These are phyloP conservation scores for Grus americana DNA, from an alignment of 2,113 vertebrate species.

Conservation along the genomic window DNA sequence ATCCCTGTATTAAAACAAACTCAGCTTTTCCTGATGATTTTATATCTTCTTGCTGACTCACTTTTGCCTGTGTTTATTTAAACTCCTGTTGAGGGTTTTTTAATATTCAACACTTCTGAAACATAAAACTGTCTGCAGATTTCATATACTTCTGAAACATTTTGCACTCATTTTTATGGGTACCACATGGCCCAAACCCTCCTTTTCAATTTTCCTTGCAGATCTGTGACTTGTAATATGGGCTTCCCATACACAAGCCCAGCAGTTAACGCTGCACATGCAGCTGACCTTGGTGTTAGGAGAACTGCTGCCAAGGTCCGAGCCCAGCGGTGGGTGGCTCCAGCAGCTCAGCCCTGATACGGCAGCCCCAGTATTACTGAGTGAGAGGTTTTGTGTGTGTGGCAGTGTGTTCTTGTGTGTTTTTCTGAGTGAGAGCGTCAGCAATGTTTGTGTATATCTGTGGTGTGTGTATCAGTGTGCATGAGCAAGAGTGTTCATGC, in stretches of 20 bases:
- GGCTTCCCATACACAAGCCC: background rate
- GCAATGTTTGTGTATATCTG: background rate
- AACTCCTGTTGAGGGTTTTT: conserved; percentile 10
- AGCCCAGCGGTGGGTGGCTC: too few relatives aligned
- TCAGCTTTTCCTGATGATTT: conserved; percentile 63
- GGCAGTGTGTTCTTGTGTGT: background rate
- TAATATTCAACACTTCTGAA: background rate
- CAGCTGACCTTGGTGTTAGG: too few relatives aligned
- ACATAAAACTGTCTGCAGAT: background rate
- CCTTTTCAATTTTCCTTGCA: background rate
- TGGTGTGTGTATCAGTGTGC: background rate
- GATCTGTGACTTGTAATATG: rapidly evolving
- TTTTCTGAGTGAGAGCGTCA: background rate
- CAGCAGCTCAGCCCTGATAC: too few relatives aligned
- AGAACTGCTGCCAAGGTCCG: too few relatives aligned
- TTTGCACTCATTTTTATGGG: background rate
- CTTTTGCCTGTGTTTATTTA: conserved; percentile 41
- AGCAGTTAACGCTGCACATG: too few relatives aligned
- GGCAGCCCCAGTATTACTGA: too few relatives aligned
- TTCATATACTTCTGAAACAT: background rate
- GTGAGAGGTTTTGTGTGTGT: too few relatives aligned
- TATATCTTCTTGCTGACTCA: conserved; percentile 52
- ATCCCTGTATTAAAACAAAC: conserved; percentile 71
- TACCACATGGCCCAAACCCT: background rate
- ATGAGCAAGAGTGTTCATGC: background rate